phyloP scores from a whole-genome alignment of 2,113 vertebrate species.

The Gavia stellata region DNA sequence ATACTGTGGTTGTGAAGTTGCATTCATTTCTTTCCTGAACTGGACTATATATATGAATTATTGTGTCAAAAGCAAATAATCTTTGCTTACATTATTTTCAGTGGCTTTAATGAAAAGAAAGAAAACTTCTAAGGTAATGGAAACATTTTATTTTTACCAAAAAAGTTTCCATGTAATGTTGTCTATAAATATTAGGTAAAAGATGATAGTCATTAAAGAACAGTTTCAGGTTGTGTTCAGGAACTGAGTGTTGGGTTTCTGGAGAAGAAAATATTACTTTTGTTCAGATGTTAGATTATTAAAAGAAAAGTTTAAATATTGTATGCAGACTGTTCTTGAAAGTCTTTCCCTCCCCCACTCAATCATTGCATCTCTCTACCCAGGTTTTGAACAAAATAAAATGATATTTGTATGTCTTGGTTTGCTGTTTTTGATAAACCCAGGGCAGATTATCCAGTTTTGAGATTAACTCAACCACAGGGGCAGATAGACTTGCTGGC shows the following conservation, averaged over 20 bases:
- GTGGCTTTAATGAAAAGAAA: background rate
- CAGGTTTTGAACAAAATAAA: background rate
- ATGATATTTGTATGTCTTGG: background rate
- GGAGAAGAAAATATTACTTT: background rate
- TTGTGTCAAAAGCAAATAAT: background rate
- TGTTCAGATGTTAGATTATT: background rate
- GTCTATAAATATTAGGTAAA: background rate
- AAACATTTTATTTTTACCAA: background rate
- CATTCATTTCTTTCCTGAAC: background rate
- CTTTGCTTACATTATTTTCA: background rate
- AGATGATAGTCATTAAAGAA: background rate
- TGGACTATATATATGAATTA: background rate
- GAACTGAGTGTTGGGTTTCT: background rate
- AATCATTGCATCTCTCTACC: background rate
- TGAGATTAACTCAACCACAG: background rate
- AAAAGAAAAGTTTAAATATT: background rate
- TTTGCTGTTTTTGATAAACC: background rate
- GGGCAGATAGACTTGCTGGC: background rate
- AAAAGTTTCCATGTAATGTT: background rate
- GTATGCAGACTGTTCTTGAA: background rate
- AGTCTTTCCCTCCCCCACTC: fast-evolving
- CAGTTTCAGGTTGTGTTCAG: background rate
- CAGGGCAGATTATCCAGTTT: background rate
- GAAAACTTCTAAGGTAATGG: background rate
- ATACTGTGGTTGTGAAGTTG: background rate